Base-by-base conservation (phyloP, 2,888 invertebrate genomes). In the Tyria jacobaeae region DNA sequence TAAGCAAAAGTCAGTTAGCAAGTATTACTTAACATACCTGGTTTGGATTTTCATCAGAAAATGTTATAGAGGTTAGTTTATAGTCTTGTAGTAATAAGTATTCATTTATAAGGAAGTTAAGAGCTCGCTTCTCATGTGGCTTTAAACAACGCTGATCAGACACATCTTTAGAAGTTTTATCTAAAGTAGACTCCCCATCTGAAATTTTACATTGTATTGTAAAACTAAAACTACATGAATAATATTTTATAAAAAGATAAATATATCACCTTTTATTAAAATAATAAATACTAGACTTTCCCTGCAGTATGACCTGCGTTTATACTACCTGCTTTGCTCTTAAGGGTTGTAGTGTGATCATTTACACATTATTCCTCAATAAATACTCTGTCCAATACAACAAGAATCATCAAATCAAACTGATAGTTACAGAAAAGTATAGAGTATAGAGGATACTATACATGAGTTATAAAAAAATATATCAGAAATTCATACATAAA, bases 21-120 rank as follows among this genome's bases (percentile, higher is more conserved):
- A 41, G 21, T 41, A 10, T 41, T 10, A 41, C 9, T 10, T 50
- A 17, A 51, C 56, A 47, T 78, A 96, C 97, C 95, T 98, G 98
- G 86, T 97, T 95, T 82, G 97, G 97, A 94, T 97, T 98, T 94
- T 98, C 98, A 94, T 98, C 98, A 41, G 97, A 96, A 90, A 98
- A 98, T 53, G 98, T 98, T 66, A 98, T 97, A 0, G 98, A 97
- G 3, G 98, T 97, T 25, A 98, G 90, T 88, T 98, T 98, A 85
- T 97, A 98, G 64, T 96, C 96, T 84, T 96, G 95, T 21, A 95
- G 89, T 54, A 98, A 89, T 21, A 98, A 92, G 85, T 98, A 98
- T 85, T 98, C 98, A 89, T 98, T 97, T 55, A 98, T 96, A 24
- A 98, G 94, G 89, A 97, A 98, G 90, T 98, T 98, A 1, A 98